Evolutionary conservation across 2,113 vertebrate species (phyloP).

Genomic region (Heptranchias perlo): DNA sequence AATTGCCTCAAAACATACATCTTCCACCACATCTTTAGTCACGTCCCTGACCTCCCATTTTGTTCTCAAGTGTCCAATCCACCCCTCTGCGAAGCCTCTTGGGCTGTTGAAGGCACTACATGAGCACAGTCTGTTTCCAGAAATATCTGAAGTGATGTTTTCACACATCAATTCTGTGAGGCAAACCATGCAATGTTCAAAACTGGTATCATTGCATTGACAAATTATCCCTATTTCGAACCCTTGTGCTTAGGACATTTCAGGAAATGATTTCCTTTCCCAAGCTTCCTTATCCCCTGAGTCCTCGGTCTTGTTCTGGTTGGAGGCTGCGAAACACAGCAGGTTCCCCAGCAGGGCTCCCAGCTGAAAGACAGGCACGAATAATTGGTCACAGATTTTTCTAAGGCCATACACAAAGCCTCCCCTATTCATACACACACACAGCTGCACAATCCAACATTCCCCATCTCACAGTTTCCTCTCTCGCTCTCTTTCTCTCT

Average conservation of each 20-base stretch:
- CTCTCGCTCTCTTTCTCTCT: conserved; percentile 41
- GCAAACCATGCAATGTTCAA: too few relatives aligned
- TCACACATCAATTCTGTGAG: background rate
- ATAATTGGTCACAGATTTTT: conserved; percentile 74
- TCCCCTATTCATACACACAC: conserved; percentile 61
- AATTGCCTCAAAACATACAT: background rate
- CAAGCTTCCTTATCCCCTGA: background rate
- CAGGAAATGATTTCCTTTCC: conserved; percentile 22
- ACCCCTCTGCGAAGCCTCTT: background rate
- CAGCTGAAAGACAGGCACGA: conserved; percentile 58
- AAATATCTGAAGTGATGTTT: background rate
- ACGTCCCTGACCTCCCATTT: background rate
- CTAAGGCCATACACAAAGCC: conserved; percentile 62
- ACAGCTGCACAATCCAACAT: conserved; percentile 55
- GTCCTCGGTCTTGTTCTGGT: conserved; percentile 16
- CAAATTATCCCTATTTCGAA: conserved; percentile 21
- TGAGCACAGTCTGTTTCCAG: background rate
- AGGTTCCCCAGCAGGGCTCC: conserved; percentile 49
- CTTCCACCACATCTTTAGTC: background rate
- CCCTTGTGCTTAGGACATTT: background rate
- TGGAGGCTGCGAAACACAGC: conserved; percentile 39
- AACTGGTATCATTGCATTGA: conserved; percentile 1
- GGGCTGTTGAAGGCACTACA: background rate
- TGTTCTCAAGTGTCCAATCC: background rate
- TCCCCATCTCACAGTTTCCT: conserved; percentile 34